phyloP scores from a whole-genome alignment of 2,888 invertebrate species.

The Dusona sp. region DNA sequence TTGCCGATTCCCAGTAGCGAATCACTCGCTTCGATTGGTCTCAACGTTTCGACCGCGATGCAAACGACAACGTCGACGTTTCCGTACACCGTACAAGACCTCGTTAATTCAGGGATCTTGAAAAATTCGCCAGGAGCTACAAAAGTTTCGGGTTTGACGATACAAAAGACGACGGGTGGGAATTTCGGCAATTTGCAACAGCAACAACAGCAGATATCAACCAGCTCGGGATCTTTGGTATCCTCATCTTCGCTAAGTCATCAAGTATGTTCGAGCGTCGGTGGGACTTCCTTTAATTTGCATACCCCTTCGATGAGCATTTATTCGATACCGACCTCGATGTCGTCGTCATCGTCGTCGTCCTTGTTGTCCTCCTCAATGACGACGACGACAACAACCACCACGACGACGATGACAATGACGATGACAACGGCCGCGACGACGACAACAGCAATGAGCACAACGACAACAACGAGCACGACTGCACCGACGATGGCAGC shows the following conservation, averaged over 20 bases:
- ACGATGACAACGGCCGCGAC: conserved; percentile 28
- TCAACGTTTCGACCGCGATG: conserved; percentile 76
- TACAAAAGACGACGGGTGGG: conserved; percentile 64
- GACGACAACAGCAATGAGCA: conserved; percentile 31
- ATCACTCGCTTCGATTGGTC: conserved; percentile 73
- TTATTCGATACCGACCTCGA: conserved; percentile 76
- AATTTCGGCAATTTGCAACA: conserved; percentile 52
- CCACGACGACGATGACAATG: conserved; percentile 40
- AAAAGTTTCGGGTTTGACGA: conserved; percentile 68
- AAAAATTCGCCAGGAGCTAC: conserved; percentile 70
- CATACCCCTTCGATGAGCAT: conserved; percentile 79
- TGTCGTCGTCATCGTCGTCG: conserved; percentile 67
- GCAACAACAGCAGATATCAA: conserved; percentile 61
- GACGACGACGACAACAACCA: conserved; percentile 37
- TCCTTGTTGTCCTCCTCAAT: conserved; percentile 24
- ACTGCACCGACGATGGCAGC: conserved; percentile 22
- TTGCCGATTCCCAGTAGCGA: conserved; percentile 70
- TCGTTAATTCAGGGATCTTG: conserved; percentile 72
- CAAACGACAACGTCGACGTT: conserved; percentile 68
- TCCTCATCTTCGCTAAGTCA: conserved; percentile 54
- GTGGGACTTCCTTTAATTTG: conserved; percentile 73
- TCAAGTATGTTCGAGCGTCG: conserved; percentile 64
- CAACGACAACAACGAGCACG: conserved; percentile 25
- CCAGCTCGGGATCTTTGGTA: conserved; percentile 57
- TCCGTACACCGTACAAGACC: conserved; percentile 77